Base-by-base conservation (phyloP, 2,113 vertebrate genomes). In the Cyprinodon variegatus region DNA sequence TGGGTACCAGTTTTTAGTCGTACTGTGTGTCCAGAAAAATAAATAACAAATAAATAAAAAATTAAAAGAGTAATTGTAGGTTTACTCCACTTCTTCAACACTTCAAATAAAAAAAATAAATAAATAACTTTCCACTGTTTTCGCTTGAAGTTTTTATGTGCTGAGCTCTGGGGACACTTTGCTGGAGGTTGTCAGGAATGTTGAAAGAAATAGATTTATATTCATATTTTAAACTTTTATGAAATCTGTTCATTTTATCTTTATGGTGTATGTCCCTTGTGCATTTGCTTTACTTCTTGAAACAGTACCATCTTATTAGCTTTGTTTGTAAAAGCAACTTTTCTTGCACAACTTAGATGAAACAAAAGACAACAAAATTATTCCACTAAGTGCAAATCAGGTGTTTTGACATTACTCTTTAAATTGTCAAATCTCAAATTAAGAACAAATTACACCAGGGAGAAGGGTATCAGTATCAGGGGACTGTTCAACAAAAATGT, bases 91-190 rank as follows among this genome's bases (percentile, higher is more conserved):
- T 46, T 62, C 53, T 60, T 20, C 3, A n/a, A 70, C 38, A 41
- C 17, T 40, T 15, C 22, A 29, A 29, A 29, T 29, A 29, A 29
- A 29, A 29, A 29, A 29, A 29, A 29, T 29, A 29, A 29, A 29
- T 29, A 29, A 29, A 29, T 29, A 69, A 40, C 50, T 43, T 75
- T 63, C 45, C 20, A 7, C n/a, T 61, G 60, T 61, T 50, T 20
- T 22, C 53, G 65, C 53, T 70, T 70, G 46, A 61, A 70, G 48
- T 40, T 74, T 79, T 74, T 20, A 61, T 72, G 53, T 45, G 45
- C 11, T 8, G 53, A 68, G 60, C 29, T 29, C 37, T 38, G 68
- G 65, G 40, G 60, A 64, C 9, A 64, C 40, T 61, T 11, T 46
- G 41, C 37, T 11, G 29, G 20, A 60, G 36, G 39, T 15, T 79